These are phyloP conservation scores for Anas platyrhynchos DNA, from an alignment of 2,113 vertebrate genomes.

Conservation along the genomic window DNA sequence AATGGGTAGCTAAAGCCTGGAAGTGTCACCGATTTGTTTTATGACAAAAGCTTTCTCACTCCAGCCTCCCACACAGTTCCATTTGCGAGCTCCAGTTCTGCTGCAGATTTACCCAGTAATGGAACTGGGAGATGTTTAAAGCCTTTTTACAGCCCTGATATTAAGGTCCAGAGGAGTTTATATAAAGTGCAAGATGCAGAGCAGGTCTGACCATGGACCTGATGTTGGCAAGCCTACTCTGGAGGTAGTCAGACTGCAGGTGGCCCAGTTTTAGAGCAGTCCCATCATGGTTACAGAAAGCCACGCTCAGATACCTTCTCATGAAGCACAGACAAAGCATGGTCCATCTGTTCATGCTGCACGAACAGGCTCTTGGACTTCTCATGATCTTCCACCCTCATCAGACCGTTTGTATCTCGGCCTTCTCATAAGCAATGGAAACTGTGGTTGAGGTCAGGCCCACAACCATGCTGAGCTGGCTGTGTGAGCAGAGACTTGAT, in stretches of 20 bases:
- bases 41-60: neutral
- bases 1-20: neutral
- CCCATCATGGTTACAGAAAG: neutral
- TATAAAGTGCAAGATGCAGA: neutral
- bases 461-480: fast-evolving
- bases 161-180: neutral
- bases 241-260: neutral
- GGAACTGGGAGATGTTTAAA: neutral
- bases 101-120: neutral
- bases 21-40: neutral
- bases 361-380: neutral
- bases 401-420: neutral
- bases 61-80: neutral
- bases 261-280: neutral
- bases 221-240: neutral
- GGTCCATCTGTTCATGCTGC: neutral
- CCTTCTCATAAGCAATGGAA: neutral
- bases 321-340: neutral
- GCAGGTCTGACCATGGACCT: neutral
- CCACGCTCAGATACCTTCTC: neutral
- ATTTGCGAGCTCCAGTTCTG: neutral
- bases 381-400: neutral
- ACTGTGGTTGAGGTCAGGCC: fast-evolving
- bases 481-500: neutral
- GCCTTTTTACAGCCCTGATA: neutral